Base-by-base conservation (phyloP, 2,888 invertebrate species). In the Atethmia centrago region DNA sequence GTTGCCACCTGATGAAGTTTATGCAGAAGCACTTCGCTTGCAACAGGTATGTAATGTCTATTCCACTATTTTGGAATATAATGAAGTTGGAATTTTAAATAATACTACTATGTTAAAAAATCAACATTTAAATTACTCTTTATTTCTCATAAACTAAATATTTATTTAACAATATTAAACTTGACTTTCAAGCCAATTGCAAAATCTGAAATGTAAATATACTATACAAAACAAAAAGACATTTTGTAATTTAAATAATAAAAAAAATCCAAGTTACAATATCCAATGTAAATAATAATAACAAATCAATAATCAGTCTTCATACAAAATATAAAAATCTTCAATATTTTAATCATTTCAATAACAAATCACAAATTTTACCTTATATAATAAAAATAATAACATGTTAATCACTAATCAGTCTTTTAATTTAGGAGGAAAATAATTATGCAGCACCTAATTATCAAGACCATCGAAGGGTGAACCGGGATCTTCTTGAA, bases 381-480 rank as follows among this genome's bases (percentile, higher is more conserved):
- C 51, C 12, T n/a, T 51, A 47, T 51, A 47, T 45, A 45, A 45
- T 45, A 16, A 47, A 47, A 47, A 47, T 47, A 19, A 47, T 21
- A 36, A n/a, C 31, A 31, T 31, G 2, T 16, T 28, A 31, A 21
- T 47, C 4, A 63, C 63, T 63, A 63, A 63, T 63, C 62, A 62
- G 47, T 47, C 47, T 62, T 63, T 49, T 49, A 49, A 49, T 63
- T 63, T 31, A 63, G 63, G 63, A 49, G 21, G 47, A 63, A 63
- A 49, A 63, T 49, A 63, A 49, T 49, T 8, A 49, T 63, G 31
- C 31, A 63, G 63, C 63, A 49, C 47, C 63, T 21, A 63, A 63
- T 63, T 47, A 63, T 49, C 14, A 49, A 49, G 63, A 63, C 8
- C 31, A 63, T 31, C 28, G 63, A 49, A 49, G 63, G 47, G 31